These are phyloP conservation scores for Brachionichthys hirsutus DNA, from an alignment of 2,113 vertebrate genomes.

Conservation along the genomic window DNA sequence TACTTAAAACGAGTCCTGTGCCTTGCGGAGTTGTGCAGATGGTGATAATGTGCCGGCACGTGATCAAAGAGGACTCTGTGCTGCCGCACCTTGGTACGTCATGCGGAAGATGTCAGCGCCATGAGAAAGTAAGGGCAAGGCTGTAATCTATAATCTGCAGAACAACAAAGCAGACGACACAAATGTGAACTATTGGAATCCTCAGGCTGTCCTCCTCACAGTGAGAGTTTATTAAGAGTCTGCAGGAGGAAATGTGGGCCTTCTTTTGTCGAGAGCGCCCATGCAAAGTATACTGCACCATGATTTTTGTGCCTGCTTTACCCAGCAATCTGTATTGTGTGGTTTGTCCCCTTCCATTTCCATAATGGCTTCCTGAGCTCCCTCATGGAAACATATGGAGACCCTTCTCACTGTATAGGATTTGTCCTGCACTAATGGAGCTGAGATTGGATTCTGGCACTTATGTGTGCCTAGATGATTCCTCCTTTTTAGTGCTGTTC, in stretches of 20 bases:
- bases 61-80: conserved; percentile 57
- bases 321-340: conserved; percentile 69
- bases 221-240: conserved; percentile 56
- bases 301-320: conserved; percentile 69
- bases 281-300: conserved; percentile 53
- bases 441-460: conserved; percentile 80
- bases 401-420: conserved; percentile 74
- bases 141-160: conserved; percentile 54
- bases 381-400: conserved; percentile 73
- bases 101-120: conserved; percentile 18
- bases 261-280: conserved; percentile 44
- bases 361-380: conserved; percentile 79
- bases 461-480: conserved; percentile 76
- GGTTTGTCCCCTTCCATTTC: conserved; percentile 79
- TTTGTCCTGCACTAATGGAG: conserved; percentile 81
- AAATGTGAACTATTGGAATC: conserved; percentile 55
- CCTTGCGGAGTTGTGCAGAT: conserved; percentile 47
- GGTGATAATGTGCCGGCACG: conserved; percentile 59
- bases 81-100: conserved; percentile 42
- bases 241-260: conserved; percentile 22
- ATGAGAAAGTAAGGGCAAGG: conserved; percentile 36
- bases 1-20: conserved; percentile 61
- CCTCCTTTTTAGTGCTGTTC: conserved; percentile 76
- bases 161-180: conserved; percentile 54
- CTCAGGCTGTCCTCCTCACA: conserved; percentile 28